Percentiles rank a stretch among this genome's conserved stretches.
Conservation (phyloP, 2,113 vertebrate genomes). For the Hipposideros armiger region DNA sequence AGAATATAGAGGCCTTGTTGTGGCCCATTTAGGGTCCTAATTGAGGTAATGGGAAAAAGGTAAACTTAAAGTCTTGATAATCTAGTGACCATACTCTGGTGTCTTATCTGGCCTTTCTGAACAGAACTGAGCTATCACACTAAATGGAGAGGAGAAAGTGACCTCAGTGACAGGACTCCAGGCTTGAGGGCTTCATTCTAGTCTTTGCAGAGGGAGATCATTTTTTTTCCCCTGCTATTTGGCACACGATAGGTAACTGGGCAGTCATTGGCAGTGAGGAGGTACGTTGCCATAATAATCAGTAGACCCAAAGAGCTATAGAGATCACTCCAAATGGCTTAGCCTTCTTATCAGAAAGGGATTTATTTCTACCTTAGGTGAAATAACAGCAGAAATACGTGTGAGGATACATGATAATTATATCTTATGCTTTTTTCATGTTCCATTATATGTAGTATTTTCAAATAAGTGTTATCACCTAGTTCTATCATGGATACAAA, state of each 20-base stretch:
- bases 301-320: neutral
- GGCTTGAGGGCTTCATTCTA: too few species aligned
- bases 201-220: too few species aligned
- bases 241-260: neutral
- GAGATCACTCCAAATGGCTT: neutral
- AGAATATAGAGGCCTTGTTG: neutral
- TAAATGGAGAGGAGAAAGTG: neutral
- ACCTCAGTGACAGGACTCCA: neutral
- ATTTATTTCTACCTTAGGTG: neutral
- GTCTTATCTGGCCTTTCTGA: neutral
- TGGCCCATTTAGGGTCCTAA: neutral
- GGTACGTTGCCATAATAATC: neutral
- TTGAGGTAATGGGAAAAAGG: neutral
- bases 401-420: neutral
- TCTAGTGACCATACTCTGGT: neutral
- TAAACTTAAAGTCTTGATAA: neutral
- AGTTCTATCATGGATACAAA: neutral
- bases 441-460: neutral
- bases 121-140: neutral
- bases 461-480: neutral
- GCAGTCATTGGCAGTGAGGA: neutral
- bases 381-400: neutral
- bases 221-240: neutral
- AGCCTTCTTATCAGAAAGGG: neutral
- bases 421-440: neutral